Percentiles rank a stretch among this genome's conserved stretches.
phyloP scores from a whole-genome alignment of 2,888 invertebrate genomes.

The Leptura quadrifasciata region DNA sequence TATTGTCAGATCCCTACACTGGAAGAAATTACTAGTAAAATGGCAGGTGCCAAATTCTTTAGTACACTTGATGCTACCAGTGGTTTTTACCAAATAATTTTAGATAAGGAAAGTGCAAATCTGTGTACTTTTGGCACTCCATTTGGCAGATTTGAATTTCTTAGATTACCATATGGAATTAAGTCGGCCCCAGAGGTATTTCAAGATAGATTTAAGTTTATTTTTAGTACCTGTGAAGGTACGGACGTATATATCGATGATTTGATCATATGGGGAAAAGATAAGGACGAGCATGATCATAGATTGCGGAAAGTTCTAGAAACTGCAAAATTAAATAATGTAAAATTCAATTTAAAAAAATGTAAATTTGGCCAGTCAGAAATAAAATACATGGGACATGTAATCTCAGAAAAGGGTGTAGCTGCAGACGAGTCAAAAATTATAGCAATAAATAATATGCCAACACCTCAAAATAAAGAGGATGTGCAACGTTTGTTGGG shows the following conservation, averaged over 20 bases:
- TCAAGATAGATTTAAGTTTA: too few relatives aligned
- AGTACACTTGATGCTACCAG: too few relatives aligned
- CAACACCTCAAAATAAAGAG: conserved; percentile 54
- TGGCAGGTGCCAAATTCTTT: conserved; percentile 59
- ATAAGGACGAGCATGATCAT: conserved; percentile 56
- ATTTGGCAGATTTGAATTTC: conserved; percentile 46
- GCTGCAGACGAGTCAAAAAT: conserved; percentile 52
- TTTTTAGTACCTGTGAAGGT: too few relatives aligned
- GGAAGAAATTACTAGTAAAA: conserved; percentile 60
- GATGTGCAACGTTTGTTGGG: conserved; percentile 62
- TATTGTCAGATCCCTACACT: conserved; percentile 56
- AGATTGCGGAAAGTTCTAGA: conserved; percentile 52
- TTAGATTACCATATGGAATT: conserved; percentile 48
- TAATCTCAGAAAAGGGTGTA: conserved; percentile 48
- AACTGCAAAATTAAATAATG: conserved; percentile 41
- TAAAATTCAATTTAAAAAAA: too few relatives aligned
- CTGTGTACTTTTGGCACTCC: conserved; percentile 47
- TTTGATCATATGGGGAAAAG: conserved; percentile 57
- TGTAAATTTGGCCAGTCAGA: conserved; percentile 50
- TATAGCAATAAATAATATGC: conserved; percentile 54
- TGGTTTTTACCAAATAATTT: too few relatives aligned
- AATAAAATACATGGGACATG: conserved; percentile 57
- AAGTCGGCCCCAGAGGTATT: not conserved
- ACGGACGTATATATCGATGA: too few relatives aligned
- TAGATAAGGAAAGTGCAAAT: too few relatives aligned